Evolutionary conservation across 2,888 invertebrate species (phyloP).

Genomic region (Argyresthia goedartella): DNA sequence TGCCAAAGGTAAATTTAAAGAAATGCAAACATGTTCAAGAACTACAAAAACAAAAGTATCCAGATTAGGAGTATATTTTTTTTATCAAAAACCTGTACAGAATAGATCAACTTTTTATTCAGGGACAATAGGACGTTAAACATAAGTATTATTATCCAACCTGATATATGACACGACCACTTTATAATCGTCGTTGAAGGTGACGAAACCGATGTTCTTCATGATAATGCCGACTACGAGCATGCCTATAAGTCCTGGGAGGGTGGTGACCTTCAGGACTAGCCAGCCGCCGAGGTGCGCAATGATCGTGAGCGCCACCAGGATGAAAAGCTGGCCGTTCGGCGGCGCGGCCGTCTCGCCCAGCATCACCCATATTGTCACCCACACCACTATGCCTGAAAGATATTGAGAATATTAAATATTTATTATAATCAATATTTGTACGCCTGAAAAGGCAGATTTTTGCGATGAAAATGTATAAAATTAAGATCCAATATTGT

Average conservation of each 20-base stretch:
- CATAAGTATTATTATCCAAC: slow-evolving; percentile 46
- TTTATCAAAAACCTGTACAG: too few species aligned
- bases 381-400: slow-evolving; percentile 79
- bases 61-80: too few species aligned
- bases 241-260: slow-evolving; percentile 91
- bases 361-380: slow-evolving; percentile 80
- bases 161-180: slow-evolving; percentile 79
- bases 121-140: too few species aligned
- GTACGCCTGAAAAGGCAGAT: too few species aligned
- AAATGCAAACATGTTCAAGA: too few species aligned
- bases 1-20: too few species aligned
- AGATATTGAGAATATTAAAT: neutral
- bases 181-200: slow-evolving; percentile 76
- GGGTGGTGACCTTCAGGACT: slow-evolving; percentile 79
- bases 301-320: slow-evolving; percentile 80
- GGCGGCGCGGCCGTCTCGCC: slow-evolving; percentile 86
- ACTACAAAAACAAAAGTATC: too few species aligned
- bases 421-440: too few species aligned
- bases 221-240: slow-evolving; percentile 82
- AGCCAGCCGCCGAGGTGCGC: slow-evolving; percentile 89
- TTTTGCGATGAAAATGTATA: too few species aligned
- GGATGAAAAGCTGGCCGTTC: slow-evolving; percentile 84
- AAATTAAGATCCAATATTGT: too few species aligned
- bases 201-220: slow-evolving; percentile 80
- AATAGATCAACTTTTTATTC: too few species aligned